Evolutionary conservation across 64 coral and sea anemone species (phyloP).

Genomic region (Acropora tenuis): DNA sequence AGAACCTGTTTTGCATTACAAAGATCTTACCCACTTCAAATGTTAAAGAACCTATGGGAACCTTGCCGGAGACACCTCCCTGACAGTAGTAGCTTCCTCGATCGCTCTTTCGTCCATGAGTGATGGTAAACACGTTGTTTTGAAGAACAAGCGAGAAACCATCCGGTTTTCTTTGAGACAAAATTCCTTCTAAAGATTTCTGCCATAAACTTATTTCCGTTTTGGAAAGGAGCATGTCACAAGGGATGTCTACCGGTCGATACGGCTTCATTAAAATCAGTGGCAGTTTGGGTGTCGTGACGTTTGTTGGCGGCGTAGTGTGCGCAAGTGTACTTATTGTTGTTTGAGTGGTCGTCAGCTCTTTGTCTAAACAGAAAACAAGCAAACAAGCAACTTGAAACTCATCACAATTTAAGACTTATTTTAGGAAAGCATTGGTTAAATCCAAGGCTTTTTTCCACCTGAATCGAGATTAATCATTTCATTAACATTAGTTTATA

Average conservation of each 20-base stretch:
- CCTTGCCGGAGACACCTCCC: background rate
- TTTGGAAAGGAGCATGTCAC: slow-evolving; percentile 2
- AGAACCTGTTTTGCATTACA: background rate
- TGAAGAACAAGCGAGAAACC: background rate
- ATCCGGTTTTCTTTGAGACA: slow-evolving; percentile 9
- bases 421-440: no score
- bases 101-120: background rate
- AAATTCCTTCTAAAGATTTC: slow-evolving; percentile 1
- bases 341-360: background rate
- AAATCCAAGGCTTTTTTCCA: no score
- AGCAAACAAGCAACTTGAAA: no score
- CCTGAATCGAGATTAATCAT: no score
- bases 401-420: no score
- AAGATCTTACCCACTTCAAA: background rate
- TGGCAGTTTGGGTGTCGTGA: background rate
- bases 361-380: background rate
- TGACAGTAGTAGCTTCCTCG: slow-evolving; percentile 18
- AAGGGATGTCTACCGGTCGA: background rate
- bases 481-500: no score
- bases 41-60: background rate
- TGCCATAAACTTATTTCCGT: slow-evolving; percentile 8
- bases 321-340: background rate
- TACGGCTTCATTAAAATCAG: background rate
- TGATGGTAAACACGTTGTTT: slow-evolving; percentile 5
- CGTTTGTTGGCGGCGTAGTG: background rate